Base-by-base conservation (phyloP, 2,797 vertebrate species). In the Columba guinea region DNA sequence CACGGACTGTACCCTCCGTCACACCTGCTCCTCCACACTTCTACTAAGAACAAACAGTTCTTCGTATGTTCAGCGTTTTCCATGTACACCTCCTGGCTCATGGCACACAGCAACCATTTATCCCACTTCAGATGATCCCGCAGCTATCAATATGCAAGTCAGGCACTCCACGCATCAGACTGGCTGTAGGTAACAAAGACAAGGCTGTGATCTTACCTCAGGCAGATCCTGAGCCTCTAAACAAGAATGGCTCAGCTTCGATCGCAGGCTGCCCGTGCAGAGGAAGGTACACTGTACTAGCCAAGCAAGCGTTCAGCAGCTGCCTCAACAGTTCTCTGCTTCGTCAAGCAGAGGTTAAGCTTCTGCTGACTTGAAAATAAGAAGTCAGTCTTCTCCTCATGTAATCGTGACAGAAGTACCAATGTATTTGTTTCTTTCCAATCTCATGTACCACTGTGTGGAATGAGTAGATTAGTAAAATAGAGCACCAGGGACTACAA, bases 251-350 rank as follows among this genome's bases (percentile, higher is more conserved):
- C 30, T 90, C 55, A 18, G 4, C 70, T 83, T 56, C 60, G 26
- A 44, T 30, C 0, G 0, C 6, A 62, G 41, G 64, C 41, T 76
- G 34, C 28, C 46, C 1, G 5, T 30, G 41, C 75, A 71, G 67
- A 68, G 62, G 55, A 82, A 65, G 34, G 35, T 7, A 7, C 3
- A 35, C 34, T 27, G 9, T 10, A 17, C 7, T 27, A 21, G 34
- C 64, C 80, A 86, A 21, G 27, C 84, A 52, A 7, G 2, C 1
- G 8, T 20, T 68, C 60, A 83, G 48, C 64, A 81, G 49, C n/a
- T 79, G 53, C 49, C 65, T 71, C 37, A 44, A 26, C 32, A 74
- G 41, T 58, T 65, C 67, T 68, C 17, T 32, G 2, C 49, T 51
- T 37, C 22, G 14, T 64, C 27, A 59, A 48, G 46, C 9, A 91